Conservation (phyloP, 1,140 invertebrate genomes). For the Trigoniulus corallinus region DNA sequence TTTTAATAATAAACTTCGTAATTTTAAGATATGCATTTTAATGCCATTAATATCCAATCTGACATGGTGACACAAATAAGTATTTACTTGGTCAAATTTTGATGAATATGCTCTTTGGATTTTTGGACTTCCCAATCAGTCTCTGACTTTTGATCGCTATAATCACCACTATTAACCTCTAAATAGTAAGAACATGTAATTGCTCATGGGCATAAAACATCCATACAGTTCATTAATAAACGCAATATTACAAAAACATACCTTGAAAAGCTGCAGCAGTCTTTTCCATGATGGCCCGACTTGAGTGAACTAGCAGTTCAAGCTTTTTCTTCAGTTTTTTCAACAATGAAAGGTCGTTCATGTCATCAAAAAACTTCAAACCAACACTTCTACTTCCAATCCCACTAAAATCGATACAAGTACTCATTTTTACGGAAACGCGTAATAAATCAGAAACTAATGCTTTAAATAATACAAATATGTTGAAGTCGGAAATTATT, state of each 20-base stretch:
- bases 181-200: too few relatives aligned
- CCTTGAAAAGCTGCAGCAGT: conserved; percentile 1
- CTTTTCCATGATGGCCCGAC: conserved; percentile 23
- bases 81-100: background rate
- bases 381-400: conserved; percentile 41
- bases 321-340: conserved; percentile 55
- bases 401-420: conserved; percentile 5
- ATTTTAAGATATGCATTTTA: background rate
- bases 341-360: conserved; percentile 45
- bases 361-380: conserved; percentile 56
- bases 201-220: too few relatives aligned
- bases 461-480: conserved; percentile 3
- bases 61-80: background rate
- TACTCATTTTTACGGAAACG: too few relatives aligned
- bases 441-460: conserved; percentile 2
- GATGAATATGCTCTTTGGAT: conserved; percentile 15
- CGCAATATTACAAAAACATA: too few relatives aligned
- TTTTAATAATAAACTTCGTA: background rate
- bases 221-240: too few relatives aligned
- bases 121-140: conserved; percentile 6
- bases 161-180: too few relatives aligned
- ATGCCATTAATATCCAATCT: background rate
- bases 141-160: too few relatives aligned
- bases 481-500: too few relatives aligned
- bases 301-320: conserved; percentile 36